Conservation (phyloP, 1,140 invertebrate species). For the Apis florea region DNA sequence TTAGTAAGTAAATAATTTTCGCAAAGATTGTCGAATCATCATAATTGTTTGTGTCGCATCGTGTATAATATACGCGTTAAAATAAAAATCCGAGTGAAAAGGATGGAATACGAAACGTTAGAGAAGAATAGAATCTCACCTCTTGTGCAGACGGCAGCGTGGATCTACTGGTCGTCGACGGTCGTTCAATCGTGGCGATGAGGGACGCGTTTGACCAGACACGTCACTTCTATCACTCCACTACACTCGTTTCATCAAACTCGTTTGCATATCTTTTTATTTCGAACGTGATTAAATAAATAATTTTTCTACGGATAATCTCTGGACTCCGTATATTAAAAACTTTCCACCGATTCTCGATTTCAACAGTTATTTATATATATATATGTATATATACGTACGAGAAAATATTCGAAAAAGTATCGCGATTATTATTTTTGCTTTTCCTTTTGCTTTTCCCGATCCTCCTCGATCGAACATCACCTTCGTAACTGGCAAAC, state of each 20-base stretch:
- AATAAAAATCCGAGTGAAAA: neutral
- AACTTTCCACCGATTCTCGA: too few relatives aligned
- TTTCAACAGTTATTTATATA: too few relatives aligned
- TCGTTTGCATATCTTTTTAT: conserved; percentile 19
- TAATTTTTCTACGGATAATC: neutral
- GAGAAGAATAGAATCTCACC: conserved; percentile 66
- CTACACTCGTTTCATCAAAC: conserved; percentile 50
- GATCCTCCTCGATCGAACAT: neutral
- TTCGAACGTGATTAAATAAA: neutral
- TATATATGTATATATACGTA: too few relatives aligned
- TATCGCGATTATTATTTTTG: neutral
- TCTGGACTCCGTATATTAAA: neutral
- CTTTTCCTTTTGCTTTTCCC: neutral
- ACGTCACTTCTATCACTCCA: conserved; percentile 52
- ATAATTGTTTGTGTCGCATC: too few relatives aligned
- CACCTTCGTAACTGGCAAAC: neutral
- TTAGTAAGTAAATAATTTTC: too few relatives aligned
- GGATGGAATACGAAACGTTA: neutral
- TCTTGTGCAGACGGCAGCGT: conserved; percentile 74
- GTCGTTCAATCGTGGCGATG: conserved; percentile 65
- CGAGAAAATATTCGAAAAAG: too few relatives aligned
- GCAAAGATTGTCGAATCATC: too few relatives aligned
- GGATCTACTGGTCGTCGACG: conserved; percentile 64
- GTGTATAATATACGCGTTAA: too few relatives aligned
- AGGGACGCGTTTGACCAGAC: conserved; percentile 40